Evolutionary conservation across 2,888 invertebrate species (phyloP), one percentile per base, ranked within the genome.

Genomic region (Gymnoscelis rufifasciata): DNA sequence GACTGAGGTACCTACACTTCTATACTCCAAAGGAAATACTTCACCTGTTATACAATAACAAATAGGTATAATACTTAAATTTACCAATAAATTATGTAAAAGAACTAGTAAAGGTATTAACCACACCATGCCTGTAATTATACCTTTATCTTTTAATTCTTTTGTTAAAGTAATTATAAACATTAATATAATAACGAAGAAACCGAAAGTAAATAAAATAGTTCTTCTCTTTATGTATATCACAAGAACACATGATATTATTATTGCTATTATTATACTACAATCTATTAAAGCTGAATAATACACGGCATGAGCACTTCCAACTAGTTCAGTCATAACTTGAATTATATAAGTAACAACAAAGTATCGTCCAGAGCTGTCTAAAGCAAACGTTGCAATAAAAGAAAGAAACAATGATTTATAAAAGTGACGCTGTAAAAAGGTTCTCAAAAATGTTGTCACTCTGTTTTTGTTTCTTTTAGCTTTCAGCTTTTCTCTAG

Each of bases 1-100:
- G 1, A 19, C 10, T 19, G 7, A 35, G 10, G 19, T 35, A 1
- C 35, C 72, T 7, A 56, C 31, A 1, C 71, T 71, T 45, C 66
- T 75, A 23, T 66, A 56, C 28, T 72, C 67, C 15, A 77, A 52
- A 7, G 76, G 74, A 51, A 73, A 68, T 30, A 74, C 54, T 60
- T 77, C 77, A 0, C 67, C 61, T 3, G 62, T 44, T 15, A 74
- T 33, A 1, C 61, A 50, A 60, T 62, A 73, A 2, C 57, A 43
- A 1, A 66, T 46, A 2, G 74, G 71, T n/a, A 64, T 51, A 1
- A 74, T 12, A 10, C 72, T 61, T 2, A 68, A 19, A 43, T 66
- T 62, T 0, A 62, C 54, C 0, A 69, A 23, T 28, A 71, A 62
- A 40, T 35, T 35, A 10, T 35, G 39, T 7, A 39, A 29, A 7